Evolutionary conservation across 2,113 vertebrate species (phyloP).

Genomic region (Hyperoodon ampullatus): DNA sequence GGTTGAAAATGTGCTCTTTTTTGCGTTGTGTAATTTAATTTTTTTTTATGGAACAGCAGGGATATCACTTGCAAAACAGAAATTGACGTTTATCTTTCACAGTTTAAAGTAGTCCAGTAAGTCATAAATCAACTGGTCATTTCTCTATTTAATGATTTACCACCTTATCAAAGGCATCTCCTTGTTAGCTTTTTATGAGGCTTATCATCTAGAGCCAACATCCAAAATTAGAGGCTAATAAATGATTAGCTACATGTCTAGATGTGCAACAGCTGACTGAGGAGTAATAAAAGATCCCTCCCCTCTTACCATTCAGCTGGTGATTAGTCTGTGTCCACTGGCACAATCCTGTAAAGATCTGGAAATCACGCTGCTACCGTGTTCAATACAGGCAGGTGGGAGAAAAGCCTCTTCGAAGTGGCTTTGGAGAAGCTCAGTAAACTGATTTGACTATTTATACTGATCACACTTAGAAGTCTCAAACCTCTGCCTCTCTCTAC

Average conservation of each 20-base stretch:
- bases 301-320: neutral
- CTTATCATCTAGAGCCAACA: slow-evolving; percentile 64
- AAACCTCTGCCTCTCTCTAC: neutral
- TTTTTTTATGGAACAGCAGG: neutral
- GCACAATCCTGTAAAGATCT: neutral
- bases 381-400: neutral
- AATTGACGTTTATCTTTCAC: slow-evolving; percentile 47
- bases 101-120: slow-evolving; percentile 54
- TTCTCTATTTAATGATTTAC: slow-evolving; percentile 68
- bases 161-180: slow-evolving; percentile 41
- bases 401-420: neutral
- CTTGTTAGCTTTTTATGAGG: slow-evolving; percentile 65
- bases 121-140: slow-evolving; percentile 47
- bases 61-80: slow-evolving; percentile 35
- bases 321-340: neutral
- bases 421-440: neutral
- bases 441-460: neutral
- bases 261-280: slow-evolving; percentile 44
- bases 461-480: neutral
- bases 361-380: slow-evolving; percentile 2
- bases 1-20: neutral
- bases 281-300: neutral
- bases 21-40: neutral
- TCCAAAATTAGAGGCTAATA: slow-evolving; percentile 70
- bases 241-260: slow-evolving; percentile 47